phyloP scores from a whole-genome alignment of 2,797 vertebrate genomes.

The Neopelma chrysocephalum region DNA sequence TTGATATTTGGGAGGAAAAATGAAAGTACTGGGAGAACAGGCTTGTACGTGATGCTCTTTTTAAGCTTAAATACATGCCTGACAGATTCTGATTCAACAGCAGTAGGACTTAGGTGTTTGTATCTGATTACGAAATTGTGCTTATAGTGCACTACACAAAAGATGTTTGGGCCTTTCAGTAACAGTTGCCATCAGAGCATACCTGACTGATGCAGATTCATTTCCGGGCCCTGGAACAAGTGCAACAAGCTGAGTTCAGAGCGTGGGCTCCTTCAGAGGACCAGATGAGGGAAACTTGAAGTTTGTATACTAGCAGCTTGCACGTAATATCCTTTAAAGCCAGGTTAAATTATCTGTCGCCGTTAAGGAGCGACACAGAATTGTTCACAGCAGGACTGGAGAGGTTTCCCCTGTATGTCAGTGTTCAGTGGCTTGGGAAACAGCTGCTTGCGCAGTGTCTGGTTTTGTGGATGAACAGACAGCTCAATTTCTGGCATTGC shows the following conservation, averaged over 20 bases:
- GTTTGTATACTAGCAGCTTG: background rate
- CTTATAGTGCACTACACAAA: background rate
- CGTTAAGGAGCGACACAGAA: background rate
- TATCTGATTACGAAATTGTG: background rate
- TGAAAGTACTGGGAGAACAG: background rate
- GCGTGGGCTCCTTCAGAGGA: background rate
- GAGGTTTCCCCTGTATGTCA: background rate
- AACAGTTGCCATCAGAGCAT: background rate
- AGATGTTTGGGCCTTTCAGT: background rate
- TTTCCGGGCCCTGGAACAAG: background rate
- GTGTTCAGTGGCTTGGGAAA: conserved; percentile 38
- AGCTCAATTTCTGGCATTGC: conserved; percentile 30
- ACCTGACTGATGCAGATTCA: background rate
- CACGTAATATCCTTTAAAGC: background rate
- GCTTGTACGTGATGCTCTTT: background rate
- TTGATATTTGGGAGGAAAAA: background rate
- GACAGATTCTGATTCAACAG: background rate
- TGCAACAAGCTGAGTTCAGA: background rate
- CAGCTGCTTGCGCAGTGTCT: conserved; percentile 31
- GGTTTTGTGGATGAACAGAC: conserved; percentile 21
- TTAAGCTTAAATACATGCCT: background rate
- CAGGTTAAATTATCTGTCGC: conserved; percentile 17
- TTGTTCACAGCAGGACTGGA: conserved; percentile 33
- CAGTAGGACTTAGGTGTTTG: background rate
- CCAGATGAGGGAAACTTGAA: background rate